phyloP scores from a whole-genome alignment of 1,140 invertebrate genomes.

The Bombus confusus region DNA sequence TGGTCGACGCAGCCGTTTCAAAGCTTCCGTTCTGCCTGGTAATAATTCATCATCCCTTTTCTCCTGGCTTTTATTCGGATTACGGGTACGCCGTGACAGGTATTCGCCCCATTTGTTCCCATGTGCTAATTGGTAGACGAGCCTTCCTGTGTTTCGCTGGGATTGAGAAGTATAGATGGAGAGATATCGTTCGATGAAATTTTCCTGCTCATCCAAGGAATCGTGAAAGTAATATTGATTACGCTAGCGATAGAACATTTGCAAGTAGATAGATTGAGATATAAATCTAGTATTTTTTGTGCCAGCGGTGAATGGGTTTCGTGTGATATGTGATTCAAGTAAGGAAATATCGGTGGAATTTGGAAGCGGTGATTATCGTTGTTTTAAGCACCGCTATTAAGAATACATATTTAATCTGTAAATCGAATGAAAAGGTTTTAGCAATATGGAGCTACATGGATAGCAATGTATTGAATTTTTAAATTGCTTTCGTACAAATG shows the following conservation, averaged over 20 bases:
- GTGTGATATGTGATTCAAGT: not conserved
- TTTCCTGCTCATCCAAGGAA: no score
- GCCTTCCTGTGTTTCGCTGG: not conserved
- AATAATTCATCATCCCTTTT: constrained; percentile 37
- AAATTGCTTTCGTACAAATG: no score
- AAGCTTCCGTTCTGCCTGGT: not conserved
- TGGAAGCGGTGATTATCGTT: no score
- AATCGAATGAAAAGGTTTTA: no score
- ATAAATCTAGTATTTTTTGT: no score
- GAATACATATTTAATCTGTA: no score
- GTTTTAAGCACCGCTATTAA: no score
- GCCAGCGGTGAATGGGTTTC: not conserved
- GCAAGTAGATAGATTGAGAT: no score
- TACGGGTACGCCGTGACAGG: constrained; percentile 11
- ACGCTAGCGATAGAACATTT: not conserved
- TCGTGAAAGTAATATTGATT: not conserved
- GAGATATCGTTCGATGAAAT: not conserved
- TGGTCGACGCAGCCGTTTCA: not conserved
- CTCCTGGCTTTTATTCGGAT: constrained; percentile 27
- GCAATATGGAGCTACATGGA: no score
- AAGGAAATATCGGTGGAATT: not conserved
- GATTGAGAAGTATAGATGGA: not conserved
- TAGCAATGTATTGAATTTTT: no score
- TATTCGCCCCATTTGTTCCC: constrained; percentile 15
- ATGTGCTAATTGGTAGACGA: constrained; percentile 15